Base-by-base conservation (phyloP, 1,140 invertebrate genomes). In the Augochlora pura region DNA sequence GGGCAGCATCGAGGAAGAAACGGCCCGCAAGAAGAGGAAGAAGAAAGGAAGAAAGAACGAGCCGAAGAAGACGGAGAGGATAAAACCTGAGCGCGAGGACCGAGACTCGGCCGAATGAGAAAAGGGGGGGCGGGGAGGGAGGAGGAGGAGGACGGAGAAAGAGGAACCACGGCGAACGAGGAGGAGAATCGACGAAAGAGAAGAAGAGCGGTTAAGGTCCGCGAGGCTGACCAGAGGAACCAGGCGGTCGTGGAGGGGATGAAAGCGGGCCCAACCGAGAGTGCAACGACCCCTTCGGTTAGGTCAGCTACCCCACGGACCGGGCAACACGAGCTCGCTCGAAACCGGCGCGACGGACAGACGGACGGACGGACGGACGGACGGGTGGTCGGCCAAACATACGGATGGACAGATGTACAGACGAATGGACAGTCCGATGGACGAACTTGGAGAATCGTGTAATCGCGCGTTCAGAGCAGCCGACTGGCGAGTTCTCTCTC, bases 251-350 rank as follows among this genome's bases (percentile, higher is more conserved):
- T 80, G 68, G 88, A 84, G 87, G 89, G 88, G 87, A 86, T 88
- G 83, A 88, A 89, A 88, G 88, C 88, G 89, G 92, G 88, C 91
- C 91, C 88, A 83, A 77, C 81, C 81, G 86, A 82, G 86, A 82
- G 91, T 91, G 88, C 92, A 92, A 91, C 91, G 92, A 93, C 91
- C 92, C 91, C 86, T 89, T 78, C 84, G 76, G 75, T 87, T 90
- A 90, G 92, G 92, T 93, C 92, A 93, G 87, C 91, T 86, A 93
- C 92, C 92, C 92, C 90, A 88, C 87, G 86, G 84, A 88, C 82
- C 81, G 73, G 69, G 66, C 81, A 77, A 73, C 77, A 65, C 72
- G 71, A 74, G 62, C 63, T 46, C 9, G 10, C 10, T 46, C 42
- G 71, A 60, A n/a, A 72, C 65, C 81, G 80, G 69, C 78, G 82